Conservation (phyloP, 2,797 vertebrate genomes). For the Gadopsis bispinosus region DNA sequence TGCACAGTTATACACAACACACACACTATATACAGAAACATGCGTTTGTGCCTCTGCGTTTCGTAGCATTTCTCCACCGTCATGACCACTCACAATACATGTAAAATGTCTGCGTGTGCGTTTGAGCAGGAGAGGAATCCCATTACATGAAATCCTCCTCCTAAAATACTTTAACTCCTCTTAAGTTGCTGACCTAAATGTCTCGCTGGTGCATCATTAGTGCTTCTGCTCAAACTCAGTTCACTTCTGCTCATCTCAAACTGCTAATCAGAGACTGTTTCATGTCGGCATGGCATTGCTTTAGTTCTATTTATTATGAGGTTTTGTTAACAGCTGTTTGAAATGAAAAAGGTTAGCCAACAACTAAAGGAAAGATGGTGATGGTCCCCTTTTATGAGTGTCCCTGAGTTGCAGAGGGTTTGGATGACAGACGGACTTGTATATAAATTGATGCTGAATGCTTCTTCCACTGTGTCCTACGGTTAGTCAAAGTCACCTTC, state of each 20-base stretch:
- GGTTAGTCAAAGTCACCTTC: background rate
- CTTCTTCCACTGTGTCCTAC: background rate
- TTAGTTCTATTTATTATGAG: background rate
- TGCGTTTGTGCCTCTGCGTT: constrained; percentile 13
- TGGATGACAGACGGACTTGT: background rate
- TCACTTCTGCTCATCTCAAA: constrained; percentile 13
- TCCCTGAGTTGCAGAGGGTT: background rate
- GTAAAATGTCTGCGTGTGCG: background rate
- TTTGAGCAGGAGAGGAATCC: background rate
- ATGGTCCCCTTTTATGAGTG: background rate
- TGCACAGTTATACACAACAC: constrained; percentile 12
- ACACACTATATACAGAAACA: constrained; percentile 16
- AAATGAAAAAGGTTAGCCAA: background rate
- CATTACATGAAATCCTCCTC: constrained; percentile 19
- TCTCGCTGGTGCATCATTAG: constrained; percentile 34
- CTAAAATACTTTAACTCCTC: constrained; percentile 19
- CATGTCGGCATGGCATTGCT: background rate
- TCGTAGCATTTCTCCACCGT: constrained; percentile 43
- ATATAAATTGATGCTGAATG: background rate
- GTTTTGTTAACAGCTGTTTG: background rate
- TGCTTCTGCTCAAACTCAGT: constrained; percentile 8
- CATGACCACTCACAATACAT: constrained; percentile 42
- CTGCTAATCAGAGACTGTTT: constrained; percentile 13
- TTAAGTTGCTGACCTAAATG: constrained; percentile 33
- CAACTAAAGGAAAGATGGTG: background rate